Evolutionary conservation across 53 echinoderm and acorn worm species (phyloP).

Genomic region (Mesocentrotus franciscanus): DNA sequence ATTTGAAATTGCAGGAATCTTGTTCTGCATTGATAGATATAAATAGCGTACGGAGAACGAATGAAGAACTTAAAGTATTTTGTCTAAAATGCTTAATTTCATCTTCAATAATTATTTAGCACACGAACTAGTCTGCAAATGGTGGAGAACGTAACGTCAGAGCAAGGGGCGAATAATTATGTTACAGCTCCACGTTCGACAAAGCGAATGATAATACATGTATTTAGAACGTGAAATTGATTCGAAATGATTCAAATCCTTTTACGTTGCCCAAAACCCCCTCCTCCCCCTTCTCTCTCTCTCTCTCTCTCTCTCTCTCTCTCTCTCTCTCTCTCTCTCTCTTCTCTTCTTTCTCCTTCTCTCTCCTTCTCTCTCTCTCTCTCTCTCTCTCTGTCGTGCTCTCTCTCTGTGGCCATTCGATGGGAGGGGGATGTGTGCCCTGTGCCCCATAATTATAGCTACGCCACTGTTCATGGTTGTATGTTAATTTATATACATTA

Average conservation of each 20-base stretch:
- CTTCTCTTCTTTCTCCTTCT: too few species aligned
- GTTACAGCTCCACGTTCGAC: too few species aligned
- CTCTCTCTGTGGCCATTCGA: not conserved
- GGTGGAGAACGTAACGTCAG: not conserved
- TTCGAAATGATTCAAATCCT: too few species aligned
- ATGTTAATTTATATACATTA: not conserved
- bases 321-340: too few species aligned
- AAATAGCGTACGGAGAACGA: too few species aligned
- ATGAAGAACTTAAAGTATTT: not conserved
- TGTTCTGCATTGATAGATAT: too few species aligned
- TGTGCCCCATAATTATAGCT: not conserved
- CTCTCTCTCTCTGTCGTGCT: not conserved
- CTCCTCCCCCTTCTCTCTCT: too few species aligned
- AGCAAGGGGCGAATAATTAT: too few species aligned
- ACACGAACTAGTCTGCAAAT: not conserved
- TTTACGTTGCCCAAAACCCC: too few species aligned
- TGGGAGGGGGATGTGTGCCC: not conserved
- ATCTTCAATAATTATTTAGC: not conserved
- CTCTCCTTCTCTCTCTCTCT: not conserved
- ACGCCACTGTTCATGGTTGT: not conserved
- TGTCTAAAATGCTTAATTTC: not conserved
- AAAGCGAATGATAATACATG: not conserved
- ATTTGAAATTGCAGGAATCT: too few species aligned
- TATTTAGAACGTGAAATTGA: not conserved
- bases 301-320: too few species aligned